phyloP scores from a whole-genome alignment of 2,888 invertebrate genomes.

The Saturnia pavonia region DNA sequence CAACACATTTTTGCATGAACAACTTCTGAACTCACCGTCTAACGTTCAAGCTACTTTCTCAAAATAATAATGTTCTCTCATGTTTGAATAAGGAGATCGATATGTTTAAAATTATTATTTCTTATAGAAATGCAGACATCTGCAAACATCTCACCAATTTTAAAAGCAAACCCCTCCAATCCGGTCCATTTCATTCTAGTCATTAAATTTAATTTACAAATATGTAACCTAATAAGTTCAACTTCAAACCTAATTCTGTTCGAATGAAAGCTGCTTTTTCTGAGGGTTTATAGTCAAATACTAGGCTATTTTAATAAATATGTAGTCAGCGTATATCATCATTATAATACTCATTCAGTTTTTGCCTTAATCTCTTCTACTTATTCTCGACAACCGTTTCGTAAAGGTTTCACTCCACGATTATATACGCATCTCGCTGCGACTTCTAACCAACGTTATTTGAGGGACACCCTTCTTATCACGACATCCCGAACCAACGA shows the following conservation, averaged over 20 bases:
- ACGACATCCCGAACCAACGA: background rate
- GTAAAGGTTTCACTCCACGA: too few species aligned
- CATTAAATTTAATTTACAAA: too few species aligned
- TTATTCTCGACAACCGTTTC: background rate
- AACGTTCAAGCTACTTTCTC: constrained; percentile 16
- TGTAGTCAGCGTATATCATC: background rate
- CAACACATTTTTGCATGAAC: constrained; percentile 51
- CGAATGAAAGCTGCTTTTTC: background rate
- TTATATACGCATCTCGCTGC: background rate
- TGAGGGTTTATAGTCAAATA: background rate
- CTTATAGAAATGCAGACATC: background rate
- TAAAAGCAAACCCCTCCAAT: background rate
- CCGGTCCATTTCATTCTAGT: background rate
- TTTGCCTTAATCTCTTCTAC: background rate
- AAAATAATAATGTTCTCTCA: background rate
- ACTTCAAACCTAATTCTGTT: background rate
- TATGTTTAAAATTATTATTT: background rate
- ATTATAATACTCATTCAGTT: background rate
- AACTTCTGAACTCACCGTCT: constrained; percentile 28
- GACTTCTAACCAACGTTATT: too few species aligned
- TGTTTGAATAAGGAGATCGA: background rate
- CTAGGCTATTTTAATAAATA: background rate
- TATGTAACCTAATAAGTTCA: background rate
- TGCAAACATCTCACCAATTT: background rate
- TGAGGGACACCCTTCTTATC: background rate